Percentiles rank a stretch among this genome's conserved stretches.
Conservation (phyloP, 2,888 invertebrate genomes). For the Coremacera marginata region DNA sequence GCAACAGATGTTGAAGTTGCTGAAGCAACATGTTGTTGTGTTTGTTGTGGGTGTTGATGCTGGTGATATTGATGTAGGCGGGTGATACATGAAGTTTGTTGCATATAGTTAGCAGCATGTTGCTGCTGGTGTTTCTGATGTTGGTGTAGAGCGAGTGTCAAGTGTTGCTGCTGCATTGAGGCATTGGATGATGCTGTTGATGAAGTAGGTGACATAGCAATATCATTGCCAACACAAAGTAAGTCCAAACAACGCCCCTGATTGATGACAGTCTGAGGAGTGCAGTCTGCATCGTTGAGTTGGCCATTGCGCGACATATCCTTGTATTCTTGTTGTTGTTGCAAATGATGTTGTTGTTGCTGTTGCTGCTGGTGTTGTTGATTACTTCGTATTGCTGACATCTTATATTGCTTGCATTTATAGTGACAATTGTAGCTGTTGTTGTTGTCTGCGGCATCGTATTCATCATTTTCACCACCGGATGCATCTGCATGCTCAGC, state of each 20-base stretch:
- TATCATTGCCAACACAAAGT: slow-evolving; percentile 58
- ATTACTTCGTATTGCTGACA: slow-evolving; percentile 62
- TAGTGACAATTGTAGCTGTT: slow-evolving; percentile 62
- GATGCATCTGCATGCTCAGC: neutral
- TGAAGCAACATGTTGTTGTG: slow-evolving; percentile 46
- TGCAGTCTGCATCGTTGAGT: slow-evolving; percentile 48
- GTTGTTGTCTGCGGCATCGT: slow-evolving; percentile 50
- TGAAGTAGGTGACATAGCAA: slow-evolving; percentile 59
- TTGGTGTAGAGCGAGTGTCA: slow-evolving; percentile 51
- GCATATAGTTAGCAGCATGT: slow-evolving; percentile 31
- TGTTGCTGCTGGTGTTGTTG: slow-evolving; percentile 56
- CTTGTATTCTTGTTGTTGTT: slow-evolving; percentile 47
- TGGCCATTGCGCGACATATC: slow-evolving; percentile 50
- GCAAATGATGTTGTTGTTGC: slow-evolving; percentile 54
- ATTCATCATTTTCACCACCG: slow-evolving; percentile 51
- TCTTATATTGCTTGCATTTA: slow-evolving; percentile 64
- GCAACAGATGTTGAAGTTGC: slow-evolving; percentile 46
- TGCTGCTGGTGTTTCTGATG: slow-evolving; percentile 42
- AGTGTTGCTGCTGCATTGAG: slow-evolving; percentile 48
- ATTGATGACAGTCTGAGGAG: slow-evolving; percentile 59
- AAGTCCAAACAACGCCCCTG: slow-evolving; percentile 58
- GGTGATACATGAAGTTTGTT: slow-evolving; percentile 19
- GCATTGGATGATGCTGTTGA: slow-evolving; percentile 51
- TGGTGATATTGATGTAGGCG: slow-evolving; percentile 18
- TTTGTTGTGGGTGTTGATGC: slow-evolving; percentile 37